Evolutionary conservation across 2,113 vertebrate genomes (phyloP).

Genomic region (Otis tarda): DNA sequence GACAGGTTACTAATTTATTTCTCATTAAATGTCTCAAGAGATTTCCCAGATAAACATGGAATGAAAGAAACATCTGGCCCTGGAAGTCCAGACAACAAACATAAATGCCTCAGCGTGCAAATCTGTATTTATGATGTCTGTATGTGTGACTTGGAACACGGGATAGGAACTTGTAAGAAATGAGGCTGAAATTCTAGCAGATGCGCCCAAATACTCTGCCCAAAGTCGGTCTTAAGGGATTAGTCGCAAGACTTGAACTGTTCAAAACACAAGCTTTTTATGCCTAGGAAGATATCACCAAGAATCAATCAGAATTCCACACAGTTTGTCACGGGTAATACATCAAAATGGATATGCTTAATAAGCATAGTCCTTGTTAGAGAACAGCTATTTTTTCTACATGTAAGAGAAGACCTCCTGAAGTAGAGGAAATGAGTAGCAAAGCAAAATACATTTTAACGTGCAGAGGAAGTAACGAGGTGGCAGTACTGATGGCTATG

Average conservation of each 20-base stretch:
- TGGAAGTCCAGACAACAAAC: neutral
- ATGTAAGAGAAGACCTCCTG: neutral
- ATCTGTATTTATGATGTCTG: neutral
- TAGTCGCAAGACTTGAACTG: neutral
- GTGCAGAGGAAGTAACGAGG: neutral
- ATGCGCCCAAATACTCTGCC: neutral
- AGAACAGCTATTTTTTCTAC: neutral
- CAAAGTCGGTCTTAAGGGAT: neutral
- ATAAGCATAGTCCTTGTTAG: neutral
- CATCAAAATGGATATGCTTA: neutral
- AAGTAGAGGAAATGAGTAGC: neutral
- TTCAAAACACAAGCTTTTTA: neutral
- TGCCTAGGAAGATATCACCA: neutral
- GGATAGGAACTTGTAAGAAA: neutral
- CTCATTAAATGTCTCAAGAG: neutral
- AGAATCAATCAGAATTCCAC: neutral
- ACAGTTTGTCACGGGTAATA: neutral
- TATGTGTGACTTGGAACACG: neutral
- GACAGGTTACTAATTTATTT: neutral
- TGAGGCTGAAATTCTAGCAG: neutral
- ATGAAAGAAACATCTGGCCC: neutral
- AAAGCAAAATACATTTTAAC: neutral
- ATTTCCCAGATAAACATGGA: neutral
- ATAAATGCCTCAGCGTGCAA: accelerated
- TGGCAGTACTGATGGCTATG: neutral